phyloP scores from a whole-genome alignment of 2,888 invertebrate species.

The Platycheirus rosarum region DNA sequence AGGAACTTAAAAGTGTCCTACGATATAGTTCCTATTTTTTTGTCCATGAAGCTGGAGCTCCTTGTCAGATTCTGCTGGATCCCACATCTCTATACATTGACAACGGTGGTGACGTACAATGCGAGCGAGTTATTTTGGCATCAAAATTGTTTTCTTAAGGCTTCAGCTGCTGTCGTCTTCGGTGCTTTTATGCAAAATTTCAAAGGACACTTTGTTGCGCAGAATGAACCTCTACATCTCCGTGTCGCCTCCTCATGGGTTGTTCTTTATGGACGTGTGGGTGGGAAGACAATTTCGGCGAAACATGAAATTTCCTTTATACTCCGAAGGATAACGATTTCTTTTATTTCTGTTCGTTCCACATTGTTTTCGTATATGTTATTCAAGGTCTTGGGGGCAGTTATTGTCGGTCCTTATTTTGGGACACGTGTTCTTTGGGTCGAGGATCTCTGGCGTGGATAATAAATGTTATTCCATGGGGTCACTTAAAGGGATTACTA shows the following conservation, averaged over 20 bases:
- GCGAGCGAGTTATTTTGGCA: constrained; percentile 14
- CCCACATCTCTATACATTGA: neutral
- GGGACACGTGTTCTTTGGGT: neutral
- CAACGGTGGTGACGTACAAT: neutral
- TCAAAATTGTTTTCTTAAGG: constrained; percentile 33
- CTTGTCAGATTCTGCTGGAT: neutral
- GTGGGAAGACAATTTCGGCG: neutral
- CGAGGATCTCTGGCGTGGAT: constrained; percentile 13
- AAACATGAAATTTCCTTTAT: constrained; percentile 4
- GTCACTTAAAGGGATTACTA: constrained; percentile 17
- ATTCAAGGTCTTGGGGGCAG: neutral
- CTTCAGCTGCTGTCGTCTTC: neutral
- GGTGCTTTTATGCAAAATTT: constrained; percentile 17
- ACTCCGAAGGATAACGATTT: constrained; percentile 4
- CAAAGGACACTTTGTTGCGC: constrained; percentile 12
- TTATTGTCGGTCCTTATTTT: neutral
- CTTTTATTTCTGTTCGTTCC: neutral
- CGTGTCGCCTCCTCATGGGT: no score
- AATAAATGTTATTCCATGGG: constrained; percentile 15
- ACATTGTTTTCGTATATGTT: neutral
- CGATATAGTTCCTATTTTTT: neutral
- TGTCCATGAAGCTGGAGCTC: neutral
- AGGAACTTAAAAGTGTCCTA: constrained; percentile 14
- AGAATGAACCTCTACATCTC: neutral
- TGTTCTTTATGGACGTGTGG: neutral